Base-by-base conservation (phyloP, 2,888 invertebrate species). In the Lithophane ornitopus region DNA sequence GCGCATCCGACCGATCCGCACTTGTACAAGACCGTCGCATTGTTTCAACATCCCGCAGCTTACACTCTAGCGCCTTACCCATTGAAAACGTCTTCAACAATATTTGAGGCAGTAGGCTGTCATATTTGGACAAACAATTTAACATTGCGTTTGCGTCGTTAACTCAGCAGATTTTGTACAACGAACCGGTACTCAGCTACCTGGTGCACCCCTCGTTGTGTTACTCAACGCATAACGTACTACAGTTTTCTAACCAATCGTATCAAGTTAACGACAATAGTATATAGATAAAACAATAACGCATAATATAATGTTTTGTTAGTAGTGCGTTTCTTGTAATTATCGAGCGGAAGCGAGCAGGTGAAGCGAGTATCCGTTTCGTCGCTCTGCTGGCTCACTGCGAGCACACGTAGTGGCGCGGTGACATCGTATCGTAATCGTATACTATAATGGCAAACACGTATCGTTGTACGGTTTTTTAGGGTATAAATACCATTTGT, bases 1-100 rank as follows among this genome's bases (percentile, higher is more conserved):
- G 94, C 94, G 92, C 95, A 95, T 94, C 94, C 94, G 92, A 95
- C 94, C 94, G 95, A 95, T 94, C 95, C 94, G 93, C 95, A 95
- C 94, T 95, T 93, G 94, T 94, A 94, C 93, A 93, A 93, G 91
- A 94, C 93, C 93, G 92, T 94, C 94, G 93, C 92, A 95, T 96
- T 95, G 95, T 95, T 95, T 94, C 92, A 92, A 94, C 94, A 93
- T 94, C 90, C 87, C 90, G 89, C 91, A 87, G 87, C 90, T 88
- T 87, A 90, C 82, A 88, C 89, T 90, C 87, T 89, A 88, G 88
- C 89, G 84, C 89, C 89, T 89, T 88, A 88, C 89, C 89, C 89
- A 89, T 90, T 90, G 88, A 89, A 91, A 91, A 88, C 89, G 85
- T 89, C 88, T 85, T 88, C 85, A 79, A 73, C 80, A 86, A 85